Percentiles rank a stretch among this genome's conserved stretches.
phyloP scores from a whole-genome alignment of 2,888 invertebrate species.

The Tachina lurida region DNA sequence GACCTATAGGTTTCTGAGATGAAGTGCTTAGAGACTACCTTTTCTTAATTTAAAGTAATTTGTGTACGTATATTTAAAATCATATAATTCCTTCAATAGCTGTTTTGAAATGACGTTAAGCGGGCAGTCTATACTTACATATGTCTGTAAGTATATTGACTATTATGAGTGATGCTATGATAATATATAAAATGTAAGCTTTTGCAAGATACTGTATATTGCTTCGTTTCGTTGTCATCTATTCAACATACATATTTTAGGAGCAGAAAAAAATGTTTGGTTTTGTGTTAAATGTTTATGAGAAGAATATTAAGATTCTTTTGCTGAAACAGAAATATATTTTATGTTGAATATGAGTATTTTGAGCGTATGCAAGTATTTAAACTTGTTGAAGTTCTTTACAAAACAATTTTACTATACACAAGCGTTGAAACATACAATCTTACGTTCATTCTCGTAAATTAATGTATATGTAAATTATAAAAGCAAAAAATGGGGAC shows the following conservation, averaged over 20 bases:
- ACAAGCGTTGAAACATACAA: neutral
- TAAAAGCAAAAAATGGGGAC: neutral
- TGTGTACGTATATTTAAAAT: too few species aligned
- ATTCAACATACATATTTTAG: conserved; percentile 25
- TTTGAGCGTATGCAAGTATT: conserved; percentile 26
- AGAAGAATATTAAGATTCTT: conserved; percentile 34
- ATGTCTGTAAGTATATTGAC: neutral
- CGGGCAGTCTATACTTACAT: neutral
- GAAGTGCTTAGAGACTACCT: too few species aligned
- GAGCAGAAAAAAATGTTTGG: conserved; percentile 12
- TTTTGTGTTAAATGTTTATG: conserved; percentile 1
- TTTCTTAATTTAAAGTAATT: too few species aligned
- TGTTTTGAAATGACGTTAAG: too few species aligned
- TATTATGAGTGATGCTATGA: too few species aligned
- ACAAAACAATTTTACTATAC: conserved; percentile 47
- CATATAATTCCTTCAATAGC: too few species aligned
- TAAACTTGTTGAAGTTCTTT: conserved; percentile 65
- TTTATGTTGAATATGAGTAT: conserved; percentile 28
- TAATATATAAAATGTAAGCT: neutral
- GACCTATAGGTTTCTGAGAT: too few species aligned
- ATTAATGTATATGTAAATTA: conserved; percentile 4
- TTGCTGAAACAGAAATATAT: conserved; percentile 26
- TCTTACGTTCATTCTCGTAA: neutral
- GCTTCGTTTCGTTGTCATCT: conserved; percentile 14
- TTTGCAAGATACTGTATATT: conserved; percentile 21